Evolutionary conservation across 2,113 vertebrate species (phyloP), one percentile per base, ranked within the genome.

Genomic region (Scopus umbretta): DNA sequence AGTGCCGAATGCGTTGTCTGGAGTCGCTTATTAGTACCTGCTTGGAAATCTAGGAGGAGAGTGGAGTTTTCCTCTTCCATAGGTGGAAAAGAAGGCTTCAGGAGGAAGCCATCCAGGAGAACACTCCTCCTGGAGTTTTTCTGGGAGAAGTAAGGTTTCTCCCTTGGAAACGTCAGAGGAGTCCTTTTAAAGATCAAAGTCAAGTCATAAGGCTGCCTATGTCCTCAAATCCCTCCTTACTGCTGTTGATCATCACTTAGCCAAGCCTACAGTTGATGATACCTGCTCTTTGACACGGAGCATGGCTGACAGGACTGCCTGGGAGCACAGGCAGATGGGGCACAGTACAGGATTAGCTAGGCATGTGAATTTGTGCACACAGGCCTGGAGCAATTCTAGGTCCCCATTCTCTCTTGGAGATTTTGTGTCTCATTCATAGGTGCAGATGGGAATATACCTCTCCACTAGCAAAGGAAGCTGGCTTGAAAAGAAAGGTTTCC

Each of bases 211-310:
- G 5, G 4, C 18, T 73, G 13, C 7, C 19, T 65, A 19, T 22
- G 11, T 40, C 65, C 30, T 45, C 66, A 82, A 22, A 53, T 26
- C 27, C 23, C 27, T 52, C 18, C 38, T 67, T 65, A 29, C 42
- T 80, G 59, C 73, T 82, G 13, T 22, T n/a, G 29, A 34, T 32
- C 38, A 29, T 20, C 0, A 0, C 16, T 55, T 18, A 68, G 26
- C 12, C 59, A 52, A 79, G 56, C 9, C 59, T 26, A 32, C 21
- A 82, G 81, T 10, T 0, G 0, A 15, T 6, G 3, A 32, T 20
- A 49, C 21, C 34, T 43, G 18, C 18, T 3, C 16, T 30, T 45
- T 8, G 1, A 43, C 5, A 5, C 2, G 14, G 68, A 66, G 11
- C 15, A 11, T 5, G 22, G 36, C 63, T 66, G 66, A 32, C 18